Base-by-base conservation (phyloP, 1,140 invertebrate genomes). In the Meteorus sp. region DNA sequence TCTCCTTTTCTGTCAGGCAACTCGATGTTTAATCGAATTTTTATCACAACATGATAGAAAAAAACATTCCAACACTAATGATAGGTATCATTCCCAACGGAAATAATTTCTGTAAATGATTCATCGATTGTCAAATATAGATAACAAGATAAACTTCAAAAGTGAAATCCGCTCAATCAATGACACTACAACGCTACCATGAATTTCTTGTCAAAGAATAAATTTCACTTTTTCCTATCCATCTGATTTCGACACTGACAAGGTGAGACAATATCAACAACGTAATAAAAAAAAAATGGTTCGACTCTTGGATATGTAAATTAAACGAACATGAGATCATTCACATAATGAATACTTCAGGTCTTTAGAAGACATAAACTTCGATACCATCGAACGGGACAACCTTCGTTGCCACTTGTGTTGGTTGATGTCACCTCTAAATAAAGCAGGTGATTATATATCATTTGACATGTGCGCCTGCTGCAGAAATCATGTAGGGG, bases 401-500 rank as follows among this genome's bases (percentile, higher is more conserved):
- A 71, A 48, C 69, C 72, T 71, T 70, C 65, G 43, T 35, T 52
- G 54, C 60, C 66, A 71, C 67, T 71, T 71, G 65, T 39, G 25
- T 60, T 55, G 29, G 64, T 72, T 74, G 71, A 73, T 72, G 70
- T 74, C 72, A 74, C 48, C 59, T 60, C 61, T 66, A 68, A 72
- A 60, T 72, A 67, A 73, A 69, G 56, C 60, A 54, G 56, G 59
- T 70, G 69, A 72, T 58, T 62, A 44, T n/a, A n/a, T 53, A 57
- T 60, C 57, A 54, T 37, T 23, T 13, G 13, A 58, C 13, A 25
- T 51, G n/a, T 17, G 0, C 23, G 41, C 5, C 9, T 23, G 6
- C 1, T 47, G 9, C 23, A 2, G 41, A 19, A 19, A 11, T 20
- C 27, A 5, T 29, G 27, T 9, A 7, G 13, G 15, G 8, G 13